Evolutionary conservation across 1,140 invertebrate genomes (phyloP).

Genomic region (Cyphomyrmex costatus): DNA sequence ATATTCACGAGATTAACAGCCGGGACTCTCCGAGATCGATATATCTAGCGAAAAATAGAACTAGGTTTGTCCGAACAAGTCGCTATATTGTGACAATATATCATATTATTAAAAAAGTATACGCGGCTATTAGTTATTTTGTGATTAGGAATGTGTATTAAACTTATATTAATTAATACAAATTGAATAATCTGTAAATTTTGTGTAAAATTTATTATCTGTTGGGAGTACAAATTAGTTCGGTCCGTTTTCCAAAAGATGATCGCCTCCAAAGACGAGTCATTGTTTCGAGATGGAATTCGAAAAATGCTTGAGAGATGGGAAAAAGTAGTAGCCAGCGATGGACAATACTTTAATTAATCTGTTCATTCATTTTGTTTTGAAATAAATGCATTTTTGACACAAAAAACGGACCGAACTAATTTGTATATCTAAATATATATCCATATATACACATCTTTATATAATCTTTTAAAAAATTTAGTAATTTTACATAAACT

Average conservation of each 20-base stretch:
- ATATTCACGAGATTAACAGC: constrained; percentile 36
- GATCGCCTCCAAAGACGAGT: too few relatives aligned
- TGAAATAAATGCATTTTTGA: too few relatives aligned
- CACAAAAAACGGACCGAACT: too few relatives aligned
- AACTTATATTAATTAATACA: neutral
- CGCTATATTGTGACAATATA: neutral
- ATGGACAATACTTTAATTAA: too few relatives aligned
- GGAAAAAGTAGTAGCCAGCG: too few relatives aligned
- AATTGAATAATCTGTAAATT: neutral
- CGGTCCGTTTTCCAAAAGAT: too few relatives aligned
- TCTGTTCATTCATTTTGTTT: too few relatives aligned
- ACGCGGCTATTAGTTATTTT: neutral
- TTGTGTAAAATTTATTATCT: neutral
- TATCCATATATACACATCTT: neutral
- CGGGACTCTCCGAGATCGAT: constrained; percentile 25
- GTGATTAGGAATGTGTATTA: neutral
- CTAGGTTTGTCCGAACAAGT: neutral
- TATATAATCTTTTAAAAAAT: neutral
- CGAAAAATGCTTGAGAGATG: too few relatives aligned
- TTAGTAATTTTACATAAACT: neutral
- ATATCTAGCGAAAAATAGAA: constrained; percentile 25
- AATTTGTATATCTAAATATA: too few relatives aligned
- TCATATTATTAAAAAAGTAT: neutral
- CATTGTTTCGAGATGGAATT: too few relatives aligned
- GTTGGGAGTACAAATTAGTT: too few relatives aligned